Evolutionary conservation across 2,797 vertebrate species (phyloP), one percentile per base, ranked within the genome.

Genomic region (Bovichtus variegatus): DNA sequence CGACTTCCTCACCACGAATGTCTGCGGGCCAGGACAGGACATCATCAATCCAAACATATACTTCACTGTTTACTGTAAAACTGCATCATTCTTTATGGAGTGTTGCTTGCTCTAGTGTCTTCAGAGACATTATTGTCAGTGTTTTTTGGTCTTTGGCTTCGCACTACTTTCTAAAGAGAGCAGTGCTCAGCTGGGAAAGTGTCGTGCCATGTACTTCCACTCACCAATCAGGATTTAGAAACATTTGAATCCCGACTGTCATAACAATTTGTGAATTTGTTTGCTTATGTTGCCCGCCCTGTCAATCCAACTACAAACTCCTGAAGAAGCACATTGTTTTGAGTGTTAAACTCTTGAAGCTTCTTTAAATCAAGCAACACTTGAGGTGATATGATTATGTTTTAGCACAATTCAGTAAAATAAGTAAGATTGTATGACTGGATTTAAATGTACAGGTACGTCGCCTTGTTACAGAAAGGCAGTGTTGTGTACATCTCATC

Each of bases 1-100:
- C 0, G 96, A 98, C 85, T 95, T 97, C 74, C 96, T 95, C 74
- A 99, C 97, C 84, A 99, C 76, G 77, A 99, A 99, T 46, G 94
- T 95, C 98, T 99, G 50, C 23, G 54, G 31, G 36, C 15, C 0
- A 71, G 23, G 1, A 7, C 3, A 50, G 6, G 11, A 67, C 25
- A 71, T 4, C 58, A 12, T 19, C 51, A 29, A 25, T 76, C 15
- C 84, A 16, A 69, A 18, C 18, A 59, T 16, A 29, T 19, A 57
- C 49, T 58, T 23, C 40, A 59, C 2, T n/a, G 23, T 62, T 31
- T 38, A 36, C 31, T 46, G 2, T 6, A 25, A 44, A n/a, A 23
- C 44, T n/a, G 38, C 3, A 0, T 60, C 63, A 51, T 44, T 31
- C 23, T 19, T 38, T 0, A 29, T 36, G 8, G 7, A 46, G 0